A percentile compares a stretch with the other conserved stretches of the same genome.
Evolutionary conservation across 2,797 vertebrate species (phyloP).

Genomic region (Typhlichthys eigenmanni): DNA sequence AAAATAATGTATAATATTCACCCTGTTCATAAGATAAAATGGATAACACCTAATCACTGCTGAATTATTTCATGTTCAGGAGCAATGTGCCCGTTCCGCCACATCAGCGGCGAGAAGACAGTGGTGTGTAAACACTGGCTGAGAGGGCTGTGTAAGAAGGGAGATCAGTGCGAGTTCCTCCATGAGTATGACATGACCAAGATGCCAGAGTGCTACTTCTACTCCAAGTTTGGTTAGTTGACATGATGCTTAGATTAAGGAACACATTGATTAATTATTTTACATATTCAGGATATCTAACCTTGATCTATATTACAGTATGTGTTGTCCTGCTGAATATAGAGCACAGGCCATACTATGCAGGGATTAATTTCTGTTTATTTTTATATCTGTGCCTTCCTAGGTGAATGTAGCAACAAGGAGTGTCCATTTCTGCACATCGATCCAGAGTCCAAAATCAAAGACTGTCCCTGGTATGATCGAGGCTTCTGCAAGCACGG

Average conservation of each 20-base stretch:
- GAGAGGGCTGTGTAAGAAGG: slow-evolving; percentile 96
- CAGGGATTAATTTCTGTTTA: background rate
- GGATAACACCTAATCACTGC: no score
- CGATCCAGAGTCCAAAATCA: slow-evolving; percentile 98
- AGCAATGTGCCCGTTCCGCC: slow-evolving; percentile 96
- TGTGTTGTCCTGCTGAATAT: background rate
- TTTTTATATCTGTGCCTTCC: slow-evolving; percentile 29
- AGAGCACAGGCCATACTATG: background rate
- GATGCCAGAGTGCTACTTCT: slow-evolving; percentile 99
- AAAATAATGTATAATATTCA: no score
- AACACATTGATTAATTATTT: background rate
- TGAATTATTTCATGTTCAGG: slow-evolving; percentile 66
- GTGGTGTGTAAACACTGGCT: slow-evolving; percentile 99
- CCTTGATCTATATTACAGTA: background rate
- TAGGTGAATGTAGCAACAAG: slow-evolving; percentile 99
- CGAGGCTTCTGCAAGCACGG: slow-evolving; percentile 98
- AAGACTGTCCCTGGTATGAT: slow-evolving; percentile 99
- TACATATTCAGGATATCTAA: background rate
- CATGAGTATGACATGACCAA: slow-evolving; percentile 99
- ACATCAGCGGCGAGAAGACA: slow-evolving; percentile 98
- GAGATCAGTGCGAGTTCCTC: slow-evolving; percentile 97
- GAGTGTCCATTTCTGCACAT: slow-evolving; percentile 98
- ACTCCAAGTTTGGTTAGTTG: slow-evolving; percentile 94
- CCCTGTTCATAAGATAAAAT: no score
- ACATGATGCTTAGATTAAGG: background rate